Conservation (phyloP, 2,113 vertebrate genomes). For the Agelaius phoeniceus region DNA sequence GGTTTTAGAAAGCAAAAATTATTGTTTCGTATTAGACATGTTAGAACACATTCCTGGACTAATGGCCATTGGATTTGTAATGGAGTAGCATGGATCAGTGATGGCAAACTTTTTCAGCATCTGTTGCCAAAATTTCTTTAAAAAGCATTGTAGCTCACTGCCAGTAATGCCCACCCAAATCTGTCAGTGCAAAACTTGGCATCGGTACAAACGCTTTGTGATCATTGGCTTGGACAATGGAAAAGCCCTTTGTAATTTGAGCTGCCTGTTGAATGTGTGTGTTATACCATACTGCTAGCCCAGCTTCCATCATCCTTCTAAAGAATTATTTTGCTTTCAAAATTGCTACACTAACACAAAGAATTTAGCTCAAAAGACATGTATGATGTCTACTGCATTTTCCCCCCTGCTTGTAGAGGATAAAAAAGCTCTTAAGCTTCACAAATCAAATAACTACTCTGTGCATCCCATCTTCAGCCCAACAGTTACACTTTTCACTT, state of each 20-base stretch:
- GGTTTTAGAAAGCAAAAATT: not conserved
- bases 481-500: not conserved
- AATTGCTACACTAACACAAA: not conserved
- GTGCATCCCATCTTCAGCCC: not conserved
- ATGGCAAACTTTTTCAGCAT: not conserved
- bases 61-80: not conserved
- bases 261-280: not conserved
- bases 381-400: not conserved
- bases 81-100: not conserved
- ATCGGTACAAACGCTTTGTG: not conserved
- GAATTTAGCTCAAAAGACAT: not conserved
- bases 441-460: not conserved
- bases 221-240: not conserved
- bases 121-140: not conserved
- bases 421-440: not conserved
- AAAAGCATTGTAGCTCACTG: not conserved
- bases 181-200: not conserved
- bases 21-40: not conserved
- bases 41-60: not conserved
- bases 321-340: not conserved
- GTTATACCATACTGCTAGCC: not conserved
- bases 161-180: not conserved
- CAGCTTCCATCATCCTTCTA: not conserved
- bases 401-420: not conserved
- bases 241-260: slow-evolving; percentile 36